phyloP scores from a whole-genome alignment of 2,888 invertebrate species.

The Ophioninae sp. region DNA sequence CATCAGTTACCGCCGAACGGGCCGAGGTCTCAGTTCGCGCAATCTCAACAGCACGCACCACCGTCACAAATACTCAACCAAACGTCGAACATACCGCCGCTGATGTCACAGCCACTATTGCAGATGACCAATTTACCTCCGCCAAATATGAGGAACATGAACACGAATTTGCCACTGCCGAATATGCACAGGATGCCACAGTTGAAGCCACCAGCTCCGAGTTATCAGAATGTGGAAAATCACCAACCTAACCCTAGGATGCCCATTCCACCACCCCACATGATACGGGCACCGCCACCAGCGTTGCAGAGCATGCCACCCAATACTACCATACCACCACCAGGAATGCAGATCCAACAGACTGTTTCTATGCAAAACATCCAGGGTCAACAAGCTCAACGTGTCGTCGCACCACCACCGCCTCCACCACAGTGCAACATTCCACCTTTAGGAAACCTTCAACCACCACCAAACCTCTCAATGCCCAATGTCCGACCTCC shows the following conservation, averaged over 20 bases:
- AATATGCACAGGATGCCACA: conserved; percentile 68
- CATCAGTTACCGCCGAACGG: conserved; percentile 70
- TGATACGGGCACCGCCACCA: conserved; percentile 64
- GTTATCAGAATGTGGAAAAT: conserved; percentile 69
- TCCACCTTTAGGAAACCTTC: conserved; percentile 73
- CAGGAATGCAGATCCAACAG: conserved; percentile 61
- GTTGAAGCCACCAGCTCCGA: conserved; percentile 64
- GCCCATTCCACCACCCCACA: conserved; percentile 71
- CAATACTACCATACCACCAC: conserved; percentile 78
- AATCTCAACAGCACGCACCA: conserved; percentile 46
- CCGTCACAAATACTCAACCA: conserved; percentile 67
- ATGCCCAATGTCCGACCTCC: conserved; percentile 74
- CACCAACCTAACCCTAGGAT: conserved; percentile 70
- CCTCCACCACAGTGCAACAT: conserved; percentile 71
- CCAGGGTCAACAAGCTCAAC: conserved; percentile 53
- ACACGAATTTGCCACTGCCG: conserved; percentile 71
- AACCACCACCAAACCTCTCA: conserved; percentile 72
- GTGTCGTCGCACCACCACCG: conserved; percentile 62
- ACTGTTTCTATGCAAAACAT: conserved; percentile 57
- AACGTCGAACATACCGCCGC: conserved; percentile 71
- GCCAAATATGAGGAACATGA: conserved; percentile 71
- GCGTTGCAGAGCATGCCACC: conserved; percentile 72
- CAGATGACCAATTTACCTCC: conserved; percentile 75
- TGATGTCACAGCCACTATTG: conserved; percentile 74
- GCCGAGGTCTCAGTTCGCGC: conserved; percentile 69